A percentile compares a stretch with the other conserved stretches of the same genome.
These are phyloP conservation scores for Carposina sasakii DNA, from an alignment of 1,140 invertebrate species.

Conservation along the genomic window DNA sequence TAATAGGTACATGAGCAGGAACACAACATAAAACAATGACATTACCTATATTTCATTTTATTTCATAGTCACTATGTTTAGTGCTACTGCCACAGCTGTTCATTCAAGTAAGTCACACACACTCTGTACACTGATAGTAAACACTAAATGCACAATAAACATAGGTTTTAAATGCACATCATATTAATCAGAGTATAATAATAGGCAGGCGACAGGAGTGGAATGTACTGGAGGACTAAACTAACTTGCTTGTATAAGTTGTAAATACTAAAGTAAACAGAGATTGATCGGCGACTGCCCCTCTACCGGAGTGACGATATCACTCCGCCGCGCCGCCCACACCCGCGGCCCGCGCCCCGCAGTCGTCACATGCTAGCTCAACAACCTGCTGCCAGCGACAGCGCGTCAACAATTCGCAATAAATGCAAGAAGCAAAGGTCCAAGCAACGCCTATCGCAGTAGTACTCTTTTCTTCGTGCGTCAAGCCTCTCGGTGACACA, in stretches of 20 bases:
- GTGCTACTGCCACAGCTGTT: constrained; percentile 46
- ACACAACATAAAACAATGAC: too few relatives aligned
- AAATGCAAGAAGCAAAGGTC: constrained; percentile 22
- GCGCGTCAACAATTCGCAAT: constrained; percentile 45
- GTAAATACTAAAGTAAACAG: constrained; percentile 64
- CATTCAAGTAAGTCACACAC: constrained; percentile 3
- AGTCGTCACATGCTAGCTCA: constrained; percentile 51
- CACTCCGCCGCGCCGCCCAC: constrained; percentile 32
- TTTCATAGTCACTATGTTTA: constrained; percentile 53
- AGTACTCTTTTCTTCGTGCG: constrained; percentile 24
- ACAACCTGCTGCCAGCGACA: constrained; percentile 30
- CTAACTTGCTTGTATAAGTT: constrained; percentile 50
- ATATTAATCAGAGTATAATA: constrained; percentile 27
- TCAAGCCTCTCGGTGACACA: constrained; percentile 32
- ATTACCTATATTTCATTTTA: constrained; percentile 71
- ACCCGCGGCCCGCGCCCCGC: constrained; percentile 42
- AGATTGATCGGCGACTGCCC: constrained; percentile 40
- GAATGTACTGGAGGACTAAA: constrained; percentile 65
- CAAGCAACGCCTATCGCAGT: constrained; percentile 2
- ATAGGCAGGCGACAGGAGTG: constrained; percentile 41
- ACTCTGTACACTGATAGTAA: constrained; percentile 37
- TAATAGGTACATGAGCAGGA: too few relatives aligned
- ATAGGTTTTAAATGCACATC: constrained; percentile 66
- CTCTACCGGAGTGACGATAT: constrained; percentile 46
- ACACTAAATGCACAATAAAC: constrained; percentile 50